These are phyloP conservation scores for Tragelaphus buxtoni DNA, from an alignment of 2,113 vertebrate species.

Conservation along the genomic window DNA sequence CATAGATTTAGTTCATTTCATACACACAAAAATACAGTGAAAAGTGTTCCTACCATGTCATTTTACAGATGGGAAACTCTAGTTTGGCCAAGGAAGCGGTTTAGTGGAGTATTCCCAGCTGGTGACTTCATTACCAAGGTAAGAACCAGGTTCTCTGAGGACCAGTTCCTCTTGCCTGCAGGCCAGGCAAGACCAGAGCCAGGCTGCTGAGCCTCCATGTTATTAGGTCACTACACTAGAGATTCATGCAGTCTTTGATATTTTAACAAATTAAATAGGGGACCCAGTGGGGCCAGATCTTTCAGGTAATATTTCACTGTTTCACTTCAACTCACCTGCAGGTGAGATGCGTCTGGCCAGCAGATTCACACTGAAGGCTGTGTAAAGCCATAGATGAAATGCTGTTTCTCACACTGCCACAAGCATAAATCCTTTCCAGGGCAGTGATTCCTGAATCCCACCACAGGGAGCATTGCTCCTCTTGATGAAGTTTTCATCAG, in stretches of 20 bases:
- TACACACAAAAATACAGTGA: background rate
- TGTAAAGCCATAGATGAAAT: background rate
- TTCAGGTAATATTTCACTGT: background rate
- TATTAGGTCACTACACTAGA: background rate
- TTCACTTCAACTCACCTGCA: background rate
- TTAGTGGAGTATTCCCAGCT: background rate
- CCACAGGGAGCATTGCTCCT: background rate
- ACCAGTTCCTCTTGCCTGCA: background rate
- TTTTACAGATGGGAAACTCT: background rate
- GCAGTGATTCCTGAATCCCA: background rate
- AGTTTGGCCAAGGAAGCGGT: background rate
- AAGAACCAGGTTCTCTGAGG: background rate
- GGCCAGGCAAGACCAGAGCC: background rate
- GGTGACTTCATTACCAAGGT: background rate
- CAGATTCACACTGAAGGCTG: background rate
- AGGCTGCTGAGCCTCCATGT: background rate
- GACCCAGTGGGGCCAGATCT: background rate
- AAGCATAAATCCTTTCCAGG: background rate
- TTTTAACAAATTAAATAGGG: background rate
- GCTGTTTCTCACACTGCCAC: background rate
- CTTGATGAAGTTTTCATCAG: background rate
- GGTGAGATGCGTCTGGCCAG: background rate
- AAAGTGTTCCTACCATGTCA: background rate
- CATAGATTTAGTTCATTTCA: background rate
- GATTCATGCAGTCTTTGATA: background rate